Percentiles rank a stretch among this genome's conserved stretches.
These are phyloP conservation scores for Lepetodrilus schrolli DNA, from an alignment of 2,888 invertebrate species.

Conservation along the genomic window DNA sequence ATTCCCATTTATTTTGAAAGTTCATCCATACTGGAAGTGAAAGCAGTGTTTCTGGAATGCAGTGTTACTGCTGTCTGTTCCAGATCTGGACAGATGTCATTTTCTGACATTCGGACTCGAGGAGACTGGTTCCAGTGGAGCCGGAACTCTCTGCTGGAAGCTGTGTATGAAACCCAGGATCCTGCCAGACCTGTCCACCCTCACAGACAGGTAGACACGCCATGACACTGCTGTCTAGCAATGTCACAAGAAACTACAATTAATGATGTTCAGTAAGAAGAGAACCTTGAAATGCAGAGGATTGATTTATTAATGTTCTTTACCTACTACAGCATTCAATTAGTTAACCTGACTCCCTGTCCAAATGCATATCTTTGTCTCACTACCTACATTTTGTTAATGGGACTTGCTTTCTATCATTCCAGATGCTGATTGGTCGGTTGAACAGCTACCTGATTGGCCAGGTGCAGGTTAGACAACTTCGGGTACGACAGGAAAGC, in stretches of 20 bases:
- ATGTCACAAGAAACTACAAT: not conserved
- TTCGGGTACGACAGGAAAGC: slow-evolving; percentile 47
- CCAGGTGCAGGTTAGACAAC: slow-evolving; percentile 63
- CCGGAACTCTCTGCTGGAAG: slow-evolving; percentile 55
- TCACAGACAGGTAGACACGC: not conserved
- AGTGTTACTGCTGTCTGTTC: too few relatives aligned
- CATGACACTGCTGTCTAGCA: not conserved
- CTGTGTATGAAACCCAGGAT: slow-evolving; percentile 43
- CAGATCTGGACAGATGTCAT: slow-evolving; percentile 43
- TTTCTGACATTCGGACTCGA: slow-evolving; percentile 41
- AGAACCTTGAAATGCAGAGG: too few relatives aligned
- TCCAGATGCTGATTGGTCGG: not conserved
- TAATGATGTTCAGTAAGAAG: too few relatives aligned
- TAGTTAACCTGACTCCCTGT: too few relatives aligned
- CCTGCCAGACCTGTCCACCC: not conserved
- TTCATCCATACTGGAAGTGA: too few relatives aligned
- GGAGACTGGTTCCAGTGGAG: slow-evolving; percentile 63
- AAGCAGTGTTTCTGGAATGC: too few relatives aligned
- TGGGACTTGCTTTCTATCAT: not conserved
- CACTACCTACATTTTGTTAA: too few relatives aligned
- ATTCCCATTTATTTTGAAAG: too few relatives aligned
- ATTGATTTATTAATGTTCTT: too few relatives aligned
- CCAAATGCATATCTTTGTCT: not conserved
- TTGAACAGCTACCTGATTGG: slow-evolving; percentile 57
- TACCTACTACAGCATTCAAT: not conserved